Conservation (phyloP, 1,140 invertebrate species). For the Dendroctonus ponderosae region DNA sequence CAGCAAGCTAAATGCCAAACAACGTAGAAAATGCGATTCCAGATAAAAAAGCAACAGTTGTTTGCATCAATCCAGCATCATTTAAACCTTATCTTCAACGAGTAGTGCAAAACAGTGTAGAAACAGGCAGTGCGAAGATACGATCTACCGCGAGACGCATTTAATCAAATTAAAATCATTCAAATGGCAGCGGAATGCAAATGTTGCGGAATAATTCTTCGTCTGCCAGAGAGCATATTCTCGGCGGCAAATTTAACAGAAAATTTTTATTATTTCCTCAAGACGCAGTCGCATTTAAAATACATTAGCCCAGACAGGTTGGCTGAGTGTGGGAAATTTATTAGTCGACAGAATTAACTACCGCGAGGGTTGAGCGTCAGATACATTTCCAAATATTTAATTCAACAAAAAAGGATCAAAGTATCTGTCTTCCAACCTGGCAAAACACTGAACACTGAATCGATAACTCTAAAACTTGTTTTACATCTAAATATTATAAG, state of each 20-base stretch:
- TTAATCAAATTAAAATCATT: constrained; percentile 38
- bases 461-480: no score
- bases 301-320: constrained; percentile 21
- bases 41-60: constrained; percentile 18
- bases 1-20: constrained; percentile 1
- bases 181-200: constrained; percentile 36
- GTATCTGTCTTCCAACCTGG: no score
- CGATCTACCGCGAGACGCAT: constrained; percentile 22
- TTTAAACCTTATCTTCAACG: constrained; percentile 9
- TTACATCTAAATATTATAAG: no score
- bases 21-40: constrained; percentile 5
- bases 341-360: constrained; percentile 6
- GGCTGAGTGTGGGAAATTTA: constrained; percentile 12
- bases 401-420: background rate
- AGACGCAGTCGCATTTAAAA: constrained; percentile 22
- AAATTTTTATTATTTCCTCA: constrained; percentile 35
- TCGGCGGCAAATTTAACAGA: constrained; percentile 35
- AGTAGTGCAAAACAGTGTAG: constrained; percentile 35
- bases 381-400: background rate
- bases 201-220: constrained; percentile 37
- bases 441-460: no score
- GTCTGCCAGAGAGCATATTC: constrained; percentile 24
- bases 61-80: constrained; percentile 2
- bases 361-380: background rate
- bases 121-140: constrained; percentile 23